Conservation (phyloP, 2,888 invertebrate species). For the Drosophila paranaensis region DNA sequence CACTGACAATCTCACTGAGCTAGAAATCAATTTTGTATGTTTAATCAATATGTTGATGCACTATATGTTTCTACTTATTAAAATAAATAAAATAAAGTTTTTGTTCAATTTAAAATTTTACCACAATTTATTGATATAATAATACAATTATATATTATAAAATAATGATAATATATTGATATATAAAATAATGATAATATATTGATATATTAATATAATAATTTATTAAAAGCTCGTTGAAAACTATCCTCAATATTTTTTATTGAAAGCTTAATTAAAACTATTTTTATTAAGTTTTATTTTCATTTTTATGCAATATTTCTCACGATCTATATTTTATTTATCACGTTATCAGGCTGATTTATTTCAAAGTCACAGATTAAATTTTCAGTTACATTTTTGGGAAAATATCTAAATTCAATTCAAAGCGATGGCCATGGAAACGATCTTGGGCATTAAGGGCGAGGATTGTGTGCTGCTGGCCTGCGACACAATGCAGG, state of each 20-base stretch:
- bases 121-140: too few species aligned
- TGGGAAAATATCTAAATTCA: conserved; percentile 38
- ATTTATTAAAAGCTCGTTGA: not conserved
- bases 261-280: not conserved
- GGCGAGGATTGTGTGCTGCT: conserved; percentile 95
- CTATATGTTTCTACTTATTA: not conserved
- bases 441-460: conserved; percentile 95
- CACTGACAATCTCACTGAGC: not conserved
- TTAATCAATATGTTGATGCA: not conserved
- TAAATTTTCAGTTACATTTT: not conserved
- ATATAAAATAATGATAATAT: too few species aligned
- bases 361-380: conserved; percentile 25
- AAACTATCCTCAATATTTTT: not conserved
- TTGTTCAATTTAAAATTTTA: too few species aligned
- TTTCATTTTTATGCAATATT: not conserved
- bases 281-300: not conserved
- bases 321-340: not conserved
- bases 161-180: too few species aligned
- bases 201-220: too few species aligned
- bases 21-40: not conserved
- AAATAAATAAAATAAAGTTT: not conserved
- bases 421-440: conserved; percentile 86
- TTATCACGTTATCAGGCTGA: conserved; percentile 4
- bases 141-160: too few species aligned
- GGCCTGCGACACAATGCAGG: conserved; percentile 94